Percentiles rank a stretch among this genome's conserved stretches.
phyloP scores from a whole-genome alignment of 1,140 invertebrate genomes.

The Zaprionus kolodkinae region DNA sequence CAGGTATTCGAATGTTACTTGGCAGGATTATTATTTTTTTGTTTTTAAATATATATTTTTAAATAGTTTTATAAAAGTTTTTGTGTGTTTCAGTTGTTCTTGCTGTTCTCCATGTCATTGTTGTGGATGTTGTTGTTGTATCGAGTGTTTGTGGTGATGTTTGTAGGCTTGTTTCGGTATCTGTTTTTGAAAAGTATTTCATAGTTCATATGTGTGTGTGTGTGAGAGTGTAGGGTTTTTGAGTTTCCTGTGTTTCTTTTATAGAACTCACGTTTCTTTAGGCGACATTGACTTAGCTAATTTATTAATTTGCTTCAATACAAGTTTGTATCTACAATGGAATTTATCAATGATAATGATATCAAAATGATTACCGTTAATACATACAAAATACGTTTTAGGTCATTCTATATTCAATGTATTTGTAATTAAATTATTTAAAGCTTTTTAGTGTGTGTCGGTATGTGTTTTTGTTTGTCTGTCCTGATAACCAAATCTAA shows the following conservation, averaged over 20 bases:
- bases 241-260: slow-evolving; percentile 43
- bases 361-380: slow-evolving; percentile 70
- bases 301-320: slow-evolving; percentile 62
- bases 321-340: slow-evolving; percentile 75
- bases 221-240: slow-evolving; percentile 15
- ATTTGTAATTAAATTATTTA: slow-evolving; percentile 83
- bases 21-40: slow-evolving; percentile 83
- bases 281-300: slow-evolving; percentile 79
- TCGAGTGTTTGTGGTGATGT: slow-evolving; percentile 29
- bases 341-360: slow-evolving; percentile 69
- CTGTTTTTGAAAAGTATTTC: slow-evolving; percentile 50
- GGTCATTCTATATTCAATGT: slow-evolving; percentile 37
- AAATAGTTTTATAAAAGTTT: slow-evolving; percentile 83
- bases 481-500: slow-evolving; percentile 27
- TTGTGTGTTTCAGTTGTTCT: slow-evolving; percentile 55
- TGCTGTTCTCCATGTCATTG: slow-evolving; percentile 30
- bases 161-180: slow-evolving; percentile 46
- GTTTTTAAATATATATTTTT: slow-evolving; percentile 69
- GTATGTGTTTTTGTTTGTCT: slow-evolving; percentile 47
- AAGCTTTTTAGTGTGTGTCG: slow-evolving; percentile 66
- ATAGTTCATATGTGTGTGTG: slow-evolving; percentile 49
- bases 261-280: slow-evolving; percentile 74
- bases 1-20: slow-evolving; percentile 84
- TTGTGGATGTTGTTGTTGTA: slow-evolving; percentile 38
- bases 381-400: slow-evolving; percentile 21